Evolutionary conservation across 2,797 vertebrate genomes (phyloP).

Genomic region (Acrocephalus scirpaceus): DNA sequence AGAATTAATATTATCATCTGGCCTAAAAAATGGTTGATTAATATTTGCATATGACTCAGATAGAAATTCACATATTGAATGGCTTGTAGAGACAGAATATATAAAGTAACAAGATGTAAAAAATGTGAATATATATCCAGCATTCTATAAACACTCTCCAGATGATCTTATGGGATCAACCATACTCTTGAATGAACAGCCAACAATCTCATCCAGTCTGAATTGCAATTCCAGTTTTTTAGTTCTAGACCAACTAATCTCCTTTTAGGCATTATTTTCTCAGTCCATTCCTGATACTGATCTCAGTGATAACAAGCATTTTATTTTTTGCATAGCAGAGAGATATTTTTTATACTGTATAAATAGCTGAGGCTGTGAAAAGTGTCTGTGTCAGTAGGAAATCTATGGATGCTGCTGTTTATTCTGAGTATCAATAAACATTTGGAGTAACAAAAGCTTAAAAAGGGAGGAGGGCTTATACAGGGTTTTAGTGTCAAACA

Average conservation of each 20-base stretch:
- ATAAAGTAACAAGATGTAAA: neutral
- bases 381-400: neutral
- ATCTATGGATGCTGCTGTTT: neutral
- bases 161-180: neutral
- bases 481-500: neutral
- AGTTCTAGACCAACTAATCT: neutral
- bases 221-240: neutral
- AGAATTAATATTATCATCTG: neutral
- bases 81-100: neutral
- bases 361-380: neutral
- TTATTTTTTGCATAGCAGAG: neutral
- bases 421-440: neutral
- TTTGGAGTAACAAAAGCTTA: neutral
- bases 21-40: neutral
- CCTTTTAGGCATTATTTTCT: neutral
- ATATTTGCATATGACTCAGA: neutral
- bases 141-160: neutral
- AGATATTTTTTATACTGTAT: neutral
- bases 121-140: neutral
- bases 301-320: neutral
- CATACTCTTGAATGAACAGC: neutral
- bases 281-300: neutral
- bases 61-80: neutral
- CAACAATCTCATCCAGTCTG: neutral
- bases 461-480: fast-evolving